Percentiles rank a stretch among this genome's conserved stretches.
phyloP scores from a whole-genome alignment of 2,888 invertebrate species.

The Brenthis ino region DNA sequence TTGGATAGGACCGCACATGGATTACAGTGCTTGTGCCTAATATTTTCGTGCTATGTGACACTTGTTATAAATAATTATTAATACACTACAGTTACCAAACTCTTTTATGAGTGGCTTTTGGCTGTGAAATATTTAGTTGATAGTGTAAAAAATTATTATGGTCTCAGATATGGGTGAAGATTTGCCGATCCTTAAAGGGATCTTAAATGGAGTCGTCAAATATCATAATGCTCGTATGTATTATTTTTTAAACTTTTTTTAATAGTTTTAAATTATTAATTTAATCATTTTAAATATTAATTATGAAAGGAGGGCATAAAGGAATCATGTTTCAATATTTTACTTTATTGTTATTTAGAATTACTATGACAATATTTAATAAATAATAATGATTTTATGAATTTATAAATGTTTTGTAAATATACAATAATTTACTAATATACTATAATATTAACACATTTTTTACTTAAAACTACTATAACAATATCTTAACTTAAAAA shows the following conservation, averaged over 20 bases:
- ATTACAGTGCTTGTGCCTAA: conserved; percentile 73
- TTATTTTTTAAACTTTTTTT: conserved; percentile 35
- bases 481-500: no score
- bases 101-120: conserved; percentile 73
- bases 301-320: no score
- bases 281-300: neutral
- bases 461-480: no score
- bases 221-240: conserved; percentile 97
- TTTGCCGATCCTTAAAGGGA: conserved; percentile 94
- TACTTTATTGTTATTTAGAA: no score
- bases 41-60: conserved; percentile 50
- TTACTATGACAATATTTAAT: no score
- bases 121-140: conserved; percentile 75
- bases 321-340: no score
- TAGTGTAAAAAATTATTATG: conserved; percentile 68
- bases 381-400: no score
- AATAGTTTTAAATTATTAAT: neutral
- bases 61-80: conserved; percentile 49
- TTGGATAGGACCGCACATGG: conserved; percentile 66
- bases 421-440: no score
- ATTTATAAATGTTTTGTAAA: no score
- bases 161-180: conserved; percentile 91
- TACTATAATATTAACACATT: no score
- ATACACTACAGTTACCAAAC: conserved; percentile 71
- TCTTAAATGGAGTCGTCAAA: conserved; percentile 94